These are phyloP conservation scores for Lacanobia oleracea DNA, from an alignment of 2,888 invertebrate genomes.

Conservation along the genomic window DNA sequence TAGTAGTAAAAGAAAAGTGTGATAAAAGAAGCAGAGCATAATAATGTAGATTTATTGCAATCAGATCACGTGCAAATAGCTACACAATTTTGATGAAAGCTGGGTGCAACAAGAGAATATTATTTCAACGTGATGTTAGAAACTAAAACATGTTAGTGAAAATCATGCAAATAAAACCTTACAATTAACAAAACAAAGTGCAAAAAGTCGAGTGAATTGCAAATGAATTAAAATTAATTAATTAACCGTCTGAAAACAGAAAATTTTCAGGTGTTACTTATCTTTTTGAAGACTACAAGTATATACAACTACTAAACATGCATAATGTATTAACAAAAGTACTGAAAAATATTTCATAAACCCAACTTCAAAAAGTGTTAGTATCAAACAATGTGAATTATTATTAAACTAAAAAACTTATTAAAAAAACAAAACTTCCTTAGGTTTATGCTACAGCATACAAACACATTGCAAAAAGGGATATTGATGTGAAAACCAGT, in stretches of 20 bases:
- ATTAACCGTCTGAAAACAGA: too few species aligned
- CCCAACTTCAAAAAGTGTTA: neutral
- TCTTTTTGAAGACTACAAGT: neutral
- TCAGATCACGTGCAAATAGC: neutral
- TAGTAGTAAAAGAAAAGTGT: slow-evolving; percentile 34
- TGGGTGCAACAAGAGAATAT: neutral
- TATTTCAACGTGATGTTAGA: neutral
- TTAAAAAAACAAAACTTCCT: too few species aligned
- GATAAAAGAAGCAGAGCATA: neutral
- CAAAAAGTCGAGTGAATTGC: neutral
- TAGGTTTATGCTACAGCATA: neutral
- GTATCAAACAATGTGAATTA: neutral
- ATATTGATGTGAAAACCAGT: neutral
- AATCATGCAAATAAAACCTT: too few species aligned
- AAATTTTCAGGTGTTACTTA: too few species aligned
- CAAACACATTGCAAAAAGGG: neutral
- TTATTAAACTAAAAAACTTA: too few species aligned
- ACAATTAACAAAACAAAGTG: too few species aligned
- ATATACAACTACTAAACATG: neutral
- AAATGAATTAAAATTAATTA: neutral
- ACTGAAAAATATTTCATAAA: neutral
- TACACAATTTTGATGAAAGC: neutral
- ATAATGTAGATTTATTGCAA: slow-evolving; percentile 13
- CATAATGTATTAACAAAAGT: neutral
- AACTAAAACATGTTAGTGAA: neutral